phyloP scores from a whole-genome alignment of 2,113 vertebrate genomes.

The Erythrocercus mccallii region DNA sequence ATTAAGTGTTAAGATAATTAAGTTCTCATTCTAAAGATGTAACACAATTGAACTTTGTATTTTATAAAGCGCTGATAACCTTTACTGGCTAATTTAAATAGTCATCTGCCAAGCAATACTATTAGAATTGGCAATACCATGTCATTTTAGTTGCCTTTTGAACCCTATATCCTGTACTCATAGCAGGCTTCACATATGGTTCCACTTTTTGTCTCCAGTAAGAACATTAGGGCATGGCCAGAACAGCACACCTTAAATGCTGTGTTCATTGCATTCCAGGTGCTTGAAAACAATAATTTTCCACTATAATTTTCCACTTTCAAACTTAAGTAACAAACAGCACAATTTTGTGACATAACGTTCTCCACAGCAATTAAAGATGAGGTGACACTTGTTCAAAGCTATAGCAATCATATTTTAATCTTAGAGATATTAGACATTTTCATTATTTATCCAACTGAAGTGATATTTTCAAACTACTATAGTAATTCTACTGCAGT shows the following conservation, averaged over 20 bases:
- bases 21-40: not conserved
- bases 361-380: not conserved
- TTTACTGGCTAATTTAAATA: not conserved
- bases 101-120: not conserved
- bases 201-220: not conserved
- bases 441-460: not conserved
- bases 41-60: not conserved
- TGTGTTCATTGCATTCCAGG: not conserved
- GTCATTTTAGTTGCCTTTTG: not conserved
- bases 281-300: not conserved
- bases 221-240: not conserved
- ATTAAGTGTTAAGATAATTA: not conserved
- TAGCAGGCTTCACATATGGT: not conserved
- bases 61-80: not conserved
- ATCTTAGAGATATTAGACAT: not conserved
- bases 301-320: not conserved
- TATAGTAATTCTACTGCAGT: not conserved
- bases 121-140: not conserved
- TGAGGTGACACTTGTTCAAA: not conserved
- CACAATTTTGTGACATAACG: not conserved
- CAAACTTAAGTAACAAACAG: not conserved
- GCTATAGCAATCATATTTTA: not conserved
- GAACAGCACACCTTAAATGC: not conserved
- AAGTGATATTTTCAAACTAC: not conserved
- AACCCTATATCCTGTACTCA: not conserved